A percentile compares a stretch with the other conserved stretches of the same genome.
phyloP scores from a whole-genome alignment of 2,113 vertebrate species.

The Philantomba maxwellii region DNA sequence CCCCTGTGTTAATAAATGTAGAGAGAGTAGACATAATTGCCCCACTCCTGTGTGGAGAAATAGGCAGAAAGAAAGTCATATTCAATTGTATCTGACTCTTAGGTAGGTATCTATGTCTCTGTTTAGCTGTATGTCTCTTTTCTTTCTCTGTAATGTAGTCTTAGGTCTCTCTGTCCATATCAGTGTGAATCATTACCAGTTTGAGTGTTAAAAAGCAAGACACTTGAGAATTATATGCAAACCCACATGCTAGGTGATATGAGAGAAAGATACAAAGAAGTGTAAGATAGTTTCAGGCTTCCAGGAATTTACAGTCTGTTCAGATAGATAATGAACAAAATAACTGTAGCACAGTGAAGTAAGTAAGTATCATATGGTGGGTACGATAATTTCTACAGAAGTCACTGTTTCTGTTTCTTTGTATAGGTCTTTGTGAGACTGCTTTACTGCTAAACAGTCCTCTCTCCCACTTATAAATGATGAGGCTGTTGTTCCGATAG shows the following conservation, averaged over 20 bases:
- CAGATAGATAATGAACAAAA: background rate
- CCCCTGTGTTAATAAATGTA: background rate
- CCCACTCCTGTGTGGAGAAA: background rate
- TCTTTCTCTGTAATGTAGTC: background rate
- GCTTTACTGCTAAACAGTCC: background rate
- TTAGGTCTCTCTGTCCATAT: slow-evolving; percentile 4
- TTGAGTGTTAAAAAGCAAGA: background rate
- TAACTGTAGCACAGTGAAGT: background rate
- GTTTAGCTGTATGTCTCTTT: background rate
- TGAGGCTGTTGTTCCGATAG: slow-evolving; percentile 22
- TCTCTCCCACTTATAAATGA: slow-evolving; percentile 14
- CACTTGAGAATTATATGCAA: background rate
- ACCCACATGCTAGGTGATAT: background rate
- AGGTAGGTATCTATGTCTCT: background rate
- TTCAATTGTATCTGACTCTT: background rate
- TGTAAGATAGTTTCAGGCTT: slow-evolving; percentile 14
- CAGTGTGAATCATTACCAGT: background rate
- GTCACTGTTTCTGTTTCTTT: slow-evolving; percentile 12
- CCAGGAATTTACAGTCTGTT: slow-evolving; percentile 28
- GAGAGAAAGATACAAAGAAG: background rate
- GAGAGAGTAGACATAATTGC: background rate
- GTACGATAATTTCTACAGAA: background rate
- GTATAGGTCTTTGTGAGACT: background rate
- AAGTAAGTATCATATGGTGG: background rate
- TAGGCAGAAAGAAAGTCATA: background rate